Conservation (phyloP, 2,888 invertebrate genomes). For the Lasioglossum malachurum region DNA sequence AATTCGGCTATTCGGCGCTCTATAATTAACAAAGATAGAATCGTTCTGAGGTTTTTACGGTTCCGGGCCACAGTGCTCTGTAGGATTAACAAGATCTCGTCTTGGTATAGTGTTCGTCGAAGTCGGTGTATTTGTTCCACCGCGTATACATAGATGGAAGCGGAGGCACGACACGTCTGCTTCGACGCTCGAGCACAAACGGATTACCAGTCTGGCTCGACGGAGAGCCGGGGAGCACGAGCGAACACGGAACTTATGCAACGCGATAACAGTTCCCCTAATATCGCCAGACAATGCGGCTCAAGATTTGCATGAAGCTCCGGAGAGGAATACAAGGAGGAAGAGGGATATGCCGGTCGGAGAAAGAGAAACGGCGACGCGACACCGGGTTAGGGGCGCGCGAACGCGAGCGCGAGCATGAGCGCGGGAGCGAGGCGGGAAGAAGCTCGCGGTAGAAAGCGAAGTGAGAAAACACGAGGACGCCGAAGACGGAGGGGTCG, state of each 20-base stretch:
- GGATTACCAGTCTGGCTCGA: slow-evolving; percentile 59
- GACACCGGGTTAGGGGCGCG: neutral
- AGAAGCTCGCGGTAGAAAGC: neutral
- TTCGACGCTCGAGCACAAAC: slow-evolving; percentile 64
- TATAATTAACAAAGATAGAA: neutral
- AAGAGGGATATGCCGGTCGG: neutral
- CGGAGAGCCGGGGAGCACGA: slow-evolving; percentile 59
- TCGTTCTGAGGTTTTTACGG: neutral
- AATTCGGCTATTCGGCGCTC: neutral
- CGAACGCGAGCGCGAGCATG: neutral
- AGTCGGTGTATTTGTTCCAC: slow-evolving; percentile 14
- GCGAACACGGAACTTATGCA: slow-evolving; percentile 73
- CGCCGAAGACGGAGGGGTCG: neutral
- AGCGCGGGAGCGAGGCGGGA: neutral
- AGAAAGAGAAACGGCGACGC: neutral
- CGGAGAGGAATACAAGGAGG: slow-evolving; percentile 30
- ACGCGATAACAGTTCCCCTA: slow-evolving; percentile 73
- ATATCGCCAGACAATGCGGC: slow-evolving; percentile 73
- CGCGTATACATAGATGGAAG: neutral
- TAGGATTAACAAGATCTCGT: neutral
- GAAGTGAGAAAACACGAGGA: slow-evolving; percentile 15
- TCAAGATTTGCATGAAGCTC: slow-evolving; percentile 71
- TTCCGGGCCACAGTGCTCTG: neutral
- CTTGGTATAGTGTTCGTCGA: neutral
- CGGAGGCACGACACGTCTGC: slow-evolving; percentile 47